Base-by-base conservation (phyloP, 2,888 invertebrate genomes). In the Seira musarum region DNA sequence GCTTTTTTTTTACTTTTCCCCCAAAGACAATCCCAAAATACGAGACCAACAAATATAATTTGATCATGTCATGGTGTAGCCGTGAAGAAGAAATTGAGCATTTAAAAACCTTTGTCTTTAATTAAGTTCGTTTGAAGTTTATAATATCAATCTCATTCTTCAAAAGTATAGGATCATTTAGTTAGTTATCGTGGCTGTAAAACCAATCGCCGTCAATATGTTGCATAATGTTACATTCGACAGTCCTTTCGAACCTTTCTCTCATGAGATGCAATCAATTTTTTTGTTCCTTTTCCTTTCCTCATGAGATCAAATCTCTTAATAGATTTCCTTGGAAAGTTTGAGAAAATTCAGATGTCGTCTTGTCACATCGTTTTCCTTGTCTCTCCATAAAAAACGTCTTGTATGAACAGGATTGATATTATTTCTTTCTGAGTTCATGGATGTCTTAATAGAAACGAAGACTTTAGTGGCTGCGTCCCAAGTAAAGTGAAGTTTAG, bases 221-320 rank as follows among this genome's bases (percentile, higher is more conserved):
- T 2, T 15, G 49, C 30, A 30, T 30, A n/a, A 49, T 49, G 17
- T n/a, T n/a, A n/a, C n/a, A n/a, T n/a, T n/a, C n/a, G n/a, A 49
- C 15, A n/a, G 49, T 15, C 17, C 49, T 49, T 49, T 49, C 3
- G 15, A 49, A 49, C 13, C 49, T 49, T 49, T 49, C 15, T 13
- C 15, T n/a, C 49, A 13, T 49, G 15, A 19, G 66, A 49, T 24
- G 49, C 17, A 2, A 67, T 46, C 61, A 49, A 76, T 22, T 61
- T 25, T 60, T 60, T 19, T n/a, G n/a, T n/a, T n/a, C n/a, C 10
- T 65, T 21, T 25, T 40, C 46, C 22, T 2, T 21, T 21, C 22
- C n/a, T 60, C 22, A 53, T 17, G 40, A 35, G 76, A 76, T 76
- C 69, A 76, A 76, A 69, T 76, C 68, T 63, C 76, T 76, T 76